Evolutionary conservation across 1,140 invertebrate species (phyloP).

Genomic region (Apocrypta bakeri): DNA sequence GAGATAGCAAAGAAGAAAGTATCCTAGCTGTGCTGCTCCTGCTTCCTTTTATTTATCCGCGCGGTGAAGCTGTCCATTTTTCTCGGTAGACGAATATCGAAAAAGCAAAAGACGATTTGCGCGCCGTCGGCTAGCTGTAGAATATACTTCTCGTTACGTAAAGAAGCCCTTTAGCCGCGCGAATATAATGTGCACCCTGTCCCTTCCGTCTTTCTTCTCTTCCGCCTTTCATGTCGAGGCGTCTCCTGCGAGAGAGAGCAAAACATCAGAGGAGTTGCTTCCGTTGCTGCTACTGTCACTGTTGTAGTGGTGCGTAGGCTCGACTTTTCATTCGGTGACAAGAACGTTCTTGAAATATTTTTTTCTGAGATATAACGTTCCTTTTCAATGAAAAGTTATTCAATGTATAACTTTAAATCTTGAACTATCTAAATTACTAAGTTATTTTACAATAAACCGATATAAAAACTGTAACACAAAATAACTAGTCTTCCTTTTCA

Average conservation of each 20-base stretch:
- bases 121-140: constrained; percentile 11
- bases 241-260: neutral
- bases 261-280: neutral
- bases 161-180: constrained; percentile 16
- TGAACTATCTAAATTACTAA: no score
- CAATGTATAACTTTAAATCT: no score
- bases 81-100: constrained; percentile 8
- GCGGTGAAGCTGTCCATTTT: constrained; percentile 14
- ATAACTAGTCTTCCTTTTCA: no score
- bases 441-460: no score
- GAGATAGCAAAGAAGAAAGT: neutral
- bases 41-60: constrained; percentile 26
- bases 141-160: constrained; percentile 44
- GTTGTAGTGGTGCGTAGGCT: neutral
- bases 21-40: neutral
- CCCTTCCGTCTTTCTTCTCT: constrained; percentile 14
- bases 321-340: constrained; percentile 20
- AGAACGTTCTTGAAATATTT: neutral
- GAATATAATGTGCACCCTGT: neutral
- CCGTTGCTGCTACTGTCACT: neutral
- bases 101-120: constrained; percentile 22
- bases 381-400: no score
- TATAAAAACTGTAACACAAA: no score
- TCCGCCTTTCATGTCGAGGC: constrained; percentile 5
- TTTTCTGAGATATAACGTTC: no score